These are phyloP conservation scores for Cordilura impudica DNA, from an alignment of 2,888 invertebrate species.

Conservation along the genomic window DNA sequence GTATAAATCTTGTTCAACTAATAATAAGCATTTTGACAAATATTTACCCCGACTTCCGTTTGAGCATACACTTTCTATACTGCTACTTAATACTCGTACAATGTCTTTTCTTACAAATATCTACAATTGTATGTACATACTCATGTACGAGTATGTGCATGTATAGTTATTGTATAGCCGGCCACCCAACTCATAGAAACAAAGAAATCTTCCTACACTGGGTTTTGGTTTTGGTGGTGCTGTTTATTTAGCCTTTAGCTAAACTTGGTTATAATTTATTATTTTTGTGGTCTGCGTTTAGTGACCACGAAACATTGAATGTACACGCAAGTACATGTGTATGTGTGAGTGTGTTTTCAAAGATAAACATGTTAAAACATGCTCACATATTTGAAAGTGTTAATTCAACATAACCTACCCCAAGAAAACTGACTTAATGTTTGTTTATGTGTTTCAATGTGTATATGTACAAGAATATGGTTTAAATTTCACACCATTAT, in stretches of 20 bases:
- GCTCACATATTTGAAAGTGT: neutral
- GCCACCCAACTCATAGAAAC: slow-evolving; percentile 22
- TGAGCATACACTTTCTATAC: neutral
- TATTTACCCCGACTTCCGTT: slow-evolving; percentile 32
- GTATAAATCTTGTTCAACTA: slow-evolving; percentile 55
- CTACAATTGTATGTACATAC: neutral
- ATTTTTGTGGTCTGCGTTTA: slow-evolving; percentile 43
- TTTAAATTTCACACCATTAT: slow-evolving; percentile 22
- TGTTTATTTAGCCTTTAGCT: slow-evolving; percentile 43
- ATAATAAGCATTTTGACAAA: slow-evolving; percentile 41
- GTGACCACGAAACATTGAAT: slow-evolving; percentile 52
- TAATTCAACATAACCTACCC: slow-evolving; percentile 26
- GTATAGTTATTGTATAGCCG: neutral
- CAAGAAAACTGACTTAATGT: slow-evolving; percentile 30
- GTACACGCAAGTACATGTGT: neutral
- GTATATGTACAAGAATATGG: neutral
- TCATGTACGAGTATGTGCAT: neutral
- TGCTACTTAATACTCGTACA: slow-evolving; percentile 18
- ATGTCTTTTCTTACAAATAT: slow-evolving; percentile 40
- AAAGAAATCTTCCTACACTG: neutral
- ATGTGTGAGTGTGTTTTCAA: slow-evolving; percentile 23
- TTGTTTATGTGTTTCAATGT: neutral
- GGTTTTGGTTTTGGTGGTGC: slow-evolving; percentile 4
- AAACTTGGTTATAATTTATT: slow-evolving; percentile 58
- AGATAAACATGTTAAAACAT: slow-evolving; percentile 28